Conservation (phyloP, 2,797 vertebrate species). For the Sebastes diploproa region DNA sequence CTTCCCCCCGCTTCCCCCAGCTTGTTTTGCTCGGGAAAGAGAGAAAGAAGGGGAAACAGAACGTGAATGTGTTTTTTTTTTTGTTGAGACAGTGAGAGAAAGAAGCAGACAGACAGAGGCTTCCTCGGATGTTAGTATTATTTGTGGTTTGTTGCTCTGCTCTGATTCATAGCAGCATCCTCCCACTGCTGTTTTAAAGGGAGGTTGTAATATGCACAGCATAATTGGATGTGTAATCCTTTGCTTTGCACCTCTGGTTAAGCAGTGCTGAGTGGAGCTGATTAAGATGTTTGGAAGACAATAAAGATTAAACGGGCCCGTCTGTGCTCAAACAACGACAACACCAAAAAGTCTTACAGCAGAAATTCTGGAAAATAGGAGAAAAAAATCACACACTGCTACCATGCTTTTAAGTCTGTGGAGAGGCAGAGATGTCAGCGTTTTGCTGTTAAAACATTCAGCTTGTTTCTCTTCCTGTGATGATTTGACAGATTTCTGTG, state of each 20-base stretch:
- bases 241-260: conserved; percentile 68
- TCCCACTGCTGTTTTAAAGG: conserved; percentile 56
- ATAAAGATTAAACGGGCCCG: conserved; percentile 47
- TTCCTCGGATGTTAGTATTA: conserved; percentile 45
- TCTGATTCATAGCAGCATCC: conserved; percentile 58
- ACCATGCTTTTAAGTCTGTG: neutral
- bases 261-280: conserved; percentile 62
- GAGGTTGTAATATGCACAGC: conserved; percentile 53
- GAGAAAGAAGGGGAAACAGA: conserved; percentile 17
- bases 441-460: conserved; percentile 16
- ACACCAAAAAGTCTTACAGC: neutral
- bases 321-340: conserved; percentile 18
- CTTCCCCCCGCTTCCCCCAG: conserved; percentile 68
- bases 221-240: conserved; percentile 72
- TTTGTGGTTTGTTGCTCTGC: conserved; percentile 57
- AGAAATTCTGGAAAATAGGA: neutral
- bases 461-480: conserved; percentile 1
- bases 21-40: conserved; percentile 62
- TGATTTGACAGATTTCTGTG: conserved; percentile 31
- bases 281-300: conserved; percentile 71
- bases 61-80: neutral
- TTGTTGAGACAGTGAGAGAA: conserved; percentile 2
- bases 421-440: conserved; percentile 23
- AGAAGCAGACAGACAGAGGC: conserved; percentile 20
- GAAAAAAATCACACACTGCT: neutral